These are phyloP conservation scores for Apamea monoglypha DNA, from an alignment of 2,888 invertebrate species.

Conservation along the genomic window DNA sequence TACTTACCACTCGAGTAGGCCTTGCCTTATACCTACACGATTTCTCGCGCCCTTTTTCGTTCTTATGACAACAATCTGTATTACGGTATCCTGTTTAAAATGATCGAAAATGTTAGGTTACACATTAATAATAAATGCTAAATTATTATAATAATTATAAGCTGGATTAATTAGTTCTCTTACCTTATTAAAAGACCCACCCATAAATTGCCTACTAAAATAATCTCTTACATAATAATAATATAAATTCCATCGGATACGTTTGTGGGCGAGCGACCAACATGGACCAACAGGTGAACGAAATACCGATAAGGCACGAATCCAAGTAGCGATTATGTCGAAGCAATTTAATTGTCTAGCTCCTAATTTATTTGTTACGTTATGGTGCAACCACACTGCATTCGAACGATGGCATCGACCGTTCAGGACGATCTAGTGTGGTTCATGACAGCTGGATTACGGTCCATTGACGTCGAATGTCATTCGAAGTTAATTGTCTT, in stretches of 20 bases:
- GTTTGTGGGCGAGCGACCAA: constrained; percentile 34
- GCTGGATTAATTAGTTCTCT: background rate
- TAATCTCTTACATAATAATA: constrained; percentile 29
- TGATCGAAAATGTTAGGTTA: background rate
- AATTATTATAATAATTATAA: background rate
- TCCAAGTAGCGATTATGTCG: constrained; percentile 49
- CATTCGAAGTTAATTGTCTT: background rate
- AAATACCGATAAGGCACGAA: constrained; percentile 58
- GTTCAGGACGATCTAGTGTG: background rate
- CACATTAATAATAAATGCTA: background rate
- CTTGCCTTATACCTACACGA: background rate
- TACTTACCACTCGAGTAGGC: background rate
- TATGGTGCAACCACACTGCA: constrained; percentile 2
- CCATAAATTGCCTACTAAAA: background rate
- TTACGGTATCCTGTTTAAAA: background rate
- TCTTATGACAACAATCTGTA: too few relatives aligned
- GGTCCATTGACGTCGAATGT: background rate
- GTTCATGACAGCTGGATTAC: background rate
- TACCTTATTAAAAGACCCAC: background rate
- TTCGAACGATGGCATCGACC: background rate
- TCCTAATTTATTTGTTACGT: constrained; percentile 51
- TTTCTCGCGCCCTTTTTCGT: background rate
- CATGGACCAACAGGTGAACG: constrained; percentile 55
- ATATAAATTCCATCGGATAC: constrained; percentile 42
- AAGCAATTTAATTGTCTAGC: constrained; percentile 47